Percentiles rank a stretch among this genome's conserved stretches.
Conservation (phyloP, 2,888 invertebrate genomes). For the Zhuqinia jingwanae region DNA sequence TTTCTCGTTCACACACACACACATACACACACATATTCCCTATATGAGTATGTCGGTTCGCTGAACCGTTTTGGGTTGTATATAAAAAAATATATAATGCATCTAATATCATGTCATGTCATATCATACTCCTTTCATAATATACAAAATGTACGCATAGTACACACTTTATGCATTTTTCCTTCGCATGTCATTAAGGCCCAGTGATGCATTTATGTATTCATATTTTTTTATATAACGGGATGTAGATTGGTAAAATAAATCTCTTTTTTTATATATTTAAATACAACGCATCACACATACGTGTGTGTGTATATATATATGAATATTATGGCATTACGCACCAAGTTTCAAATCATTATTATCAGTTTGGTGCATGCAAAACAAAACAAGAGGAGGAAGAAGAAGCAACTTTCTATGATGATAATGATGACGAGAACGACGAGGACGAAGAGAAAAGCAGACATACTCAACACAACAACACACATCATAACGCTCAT, state of each 20-base stretch:
- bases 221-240: neutral
- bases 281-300: too few relatives aligned
- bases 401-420: neutral
- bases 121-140: neutral
- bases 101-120: too few relatives aligned
- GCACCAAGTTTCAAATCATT: conserved; percentile 49
- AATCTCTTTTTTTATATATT: too few relatives aligned
- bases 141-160: neutral
- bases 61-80: conserved; percentile 36
- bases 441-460: neutral
- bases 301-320: too few relatives aligned
- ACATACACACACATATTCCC: neutral
- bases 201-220: conserved; percentile 46
- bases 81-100: too few relatives aligned
- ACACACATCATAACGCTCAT: conserved; percentile 34
- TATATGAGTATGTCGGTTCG: conserved; percentile 25
- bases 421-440: neutral
- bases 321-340: neutral
- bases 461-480: neutral
- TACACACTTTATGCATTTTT: conserved; percentile 34
- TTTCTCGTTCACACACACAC: neutral
- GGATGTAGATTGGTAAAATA: too few relatives aligned
- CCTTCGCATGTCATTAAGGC: conserved; percentile 29
- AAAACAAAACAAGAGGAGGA: neutral
- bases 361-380: conserved; percentile 55